phyloP scores from a whole-genome alignment of 1,140 invertebrate genomes.

The Lasioglossum baleicum region DNA sequence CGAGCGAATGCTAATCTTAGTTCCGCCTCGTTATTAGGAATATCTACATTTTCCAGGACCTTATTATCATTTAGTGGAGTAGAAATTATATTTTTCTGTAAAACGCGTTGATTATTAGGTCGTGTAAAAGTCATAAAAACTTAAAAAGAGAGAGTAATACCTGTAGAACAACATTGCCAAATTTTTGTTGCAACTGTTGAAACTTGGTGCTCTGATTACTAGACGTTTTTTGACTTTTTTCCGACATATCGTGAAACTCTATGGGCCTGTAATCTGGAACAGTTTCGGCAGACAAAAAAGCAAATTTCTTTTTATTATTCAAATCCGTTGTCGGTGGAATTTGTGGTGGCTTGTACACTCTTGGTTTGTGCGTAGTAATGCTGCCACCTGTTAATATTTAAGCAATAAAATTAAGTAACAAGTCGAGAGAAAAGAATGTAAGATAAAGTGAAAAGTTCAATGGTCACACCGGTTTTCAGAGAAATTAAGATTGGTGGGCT shows the following conservation, averaged over 20 bases:
- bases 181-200: conserved; percentile 87
- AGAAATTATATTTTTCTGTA: conserved; percentile 70
- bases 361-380: conserved; percentile 87
- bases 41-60: conserved; percentile 70
- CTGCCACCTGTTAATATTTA: conserved; percentile 83
- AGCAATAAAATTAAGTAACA: too few species aligned
- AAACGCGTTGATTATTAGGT: too few species aligned
- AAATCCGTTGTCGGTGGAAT: conserved; percentile 81
- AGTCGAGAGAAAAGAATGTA: too few species aligned
- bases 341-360: conserved; percentile 82
- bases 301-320: conserved; percentile 92
- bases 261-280: conserved; percentile 90
- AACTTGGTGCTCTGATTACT: conserved; percentile 89
- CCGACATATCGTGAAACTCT: conserved; percentile 80
- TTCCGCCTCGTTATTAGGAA: conserved; percentile 80
- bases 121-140: too few species aligned
- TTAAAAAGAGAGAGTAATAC: conserved; percentile 64
- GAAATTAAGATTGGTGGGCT: conserved; percentile 90
- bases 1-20: conserved; percentile 86
- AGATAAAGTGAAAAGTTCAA: too few species aligned
- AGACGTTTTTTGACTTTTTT: conserved; percentile 87
- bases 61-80: conserved; percentile 74
- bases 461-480: conserved; percentile 89
- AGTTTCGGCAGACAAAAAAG: conserved; percentile 90
- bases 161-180: conserved; percentile 81